Base-by-base conservation (phyloP, 2,888 invertebrate species). In the Andrena flavipes region DNA sequence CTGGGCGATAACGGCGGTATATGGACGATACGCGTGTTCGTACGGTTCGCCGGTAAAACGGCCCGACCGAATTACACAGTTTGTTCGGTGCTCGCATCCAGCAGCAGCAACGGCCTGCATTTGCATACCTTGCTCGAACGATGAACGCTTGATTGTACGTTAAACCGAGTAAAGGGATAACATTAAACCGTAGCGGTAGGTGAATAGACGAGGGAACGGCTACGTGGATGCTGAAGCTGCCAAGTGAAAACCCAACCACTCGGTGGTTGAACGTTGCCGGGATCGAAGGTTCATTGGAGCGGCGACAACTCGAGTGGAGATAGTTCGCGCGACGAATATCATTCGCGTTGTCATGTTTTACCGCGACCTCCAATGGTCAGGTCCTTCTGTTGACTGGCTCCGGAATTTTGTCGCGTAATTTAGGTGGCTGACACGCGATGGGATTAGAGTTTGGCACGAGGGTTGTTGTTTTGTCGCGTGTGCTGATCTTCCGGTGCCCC, bases 391-490 rank as follows among this genome's bases (percentile, higher is more conserved):
- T n/a, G 30, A 30, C 10, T 16, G 48, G 2, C 13, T 13, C 10
- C 20, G 48, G 56, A 64, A 70, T 86, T 90, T 90, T 85, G 86
- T 86, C 83, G 82, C 82, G 80, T 87, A 90, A 91, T 91, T 91
- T 89, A 88, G 85, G 80, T 81, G 70, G 68, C 77, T 79, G 83
- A 87, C 87, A 82, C 84, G 82, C 81, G 68, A 69, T 33, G 67
- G 84, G 89, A 88, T 88, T 90, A 90, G 88, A 89, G 26, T 13
- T 42, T 10, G n/a, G 6, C 35, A 76, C 16, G 64, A 64, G 65
- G 79, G 59, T 82, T 80, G 77, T 86, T 88, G 75, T 83, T 83
- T 82, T 84, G 79, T 76, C 82, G 83, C 71, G 71, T 59, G 72
- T 76, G 72, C 81, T 75, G 84, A 80, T 88, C 81, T 86, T 71